Conservation (phyloP, 1,140 invertebrate genomes). For the Procambarus clarkii region DNA sequence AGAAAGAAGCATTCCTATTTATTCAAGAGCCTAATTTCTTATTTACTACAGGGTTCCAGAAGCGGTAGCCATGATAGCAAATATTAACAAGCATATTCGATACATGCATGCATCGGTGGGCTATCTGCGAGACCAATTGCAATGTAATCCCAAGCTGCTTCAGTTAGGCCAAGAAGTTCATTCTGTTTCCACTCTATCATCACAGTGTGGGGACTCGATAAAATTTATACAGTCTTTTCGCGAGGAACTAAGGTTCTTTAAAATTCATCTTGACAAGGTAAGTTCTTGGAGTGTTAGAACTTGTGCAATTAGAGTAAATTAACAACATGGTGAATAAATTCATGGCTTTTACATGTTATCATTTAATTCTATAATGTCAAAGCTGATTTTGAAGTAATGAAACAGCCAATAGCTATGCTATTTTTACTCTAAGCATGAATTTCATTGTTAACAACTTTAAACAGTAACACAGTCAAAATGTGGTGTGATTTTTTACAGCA, state of each 20-base stretch:
- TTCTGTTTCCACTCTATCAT: conserved; percentile 62
- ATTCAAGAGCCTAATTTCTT: too few relatives aligned
- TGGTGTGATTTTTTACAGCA: too few relatives aligned
- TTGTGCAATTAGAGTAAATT: neutral
- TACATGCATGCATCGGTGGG: conserved; percentile 76
- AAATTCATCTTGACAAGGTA: conserved; percentile 71
- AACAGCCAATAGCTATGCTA: too few relatives aligned
- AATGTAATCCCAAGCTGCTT: conserved; percentile 74
- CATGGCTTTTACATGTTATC: too few relatives aligned
- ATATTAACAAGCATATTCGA: conserved; percentile 76
- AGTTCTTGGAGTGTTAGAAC: neutral
- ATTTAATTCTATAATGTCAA: too few relatives aligned
- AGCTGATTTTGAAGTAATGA: too few relatives aligned
- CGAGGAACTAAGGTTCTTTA: conserved; percentile 71
- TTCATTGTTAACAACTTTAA: too few relatives aligned
- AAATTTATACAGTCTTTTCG: conserved; percentile 63
- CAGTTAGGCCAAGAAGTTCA: conserved; percentile 73
- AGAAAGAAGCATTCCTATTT: too few relatives aligned
- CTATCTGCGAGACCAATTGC: conserved; percentile 76
- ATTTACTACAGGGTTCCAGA: conserved; percentile 75
- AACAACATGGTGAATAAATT: too few relatives aligned
- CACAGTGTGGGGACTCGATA: conserved; percentile 54
- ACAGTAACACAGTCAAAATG: too few relatives aligned
- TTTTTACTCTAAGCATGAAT: too few relatives aligned
- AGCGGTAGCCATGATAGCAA: conserved; percentile 76